Evolutionary conservation across 2,888 invertebrate species (phyloP).

Genomic region (Tortricodes alternella): DNA sequence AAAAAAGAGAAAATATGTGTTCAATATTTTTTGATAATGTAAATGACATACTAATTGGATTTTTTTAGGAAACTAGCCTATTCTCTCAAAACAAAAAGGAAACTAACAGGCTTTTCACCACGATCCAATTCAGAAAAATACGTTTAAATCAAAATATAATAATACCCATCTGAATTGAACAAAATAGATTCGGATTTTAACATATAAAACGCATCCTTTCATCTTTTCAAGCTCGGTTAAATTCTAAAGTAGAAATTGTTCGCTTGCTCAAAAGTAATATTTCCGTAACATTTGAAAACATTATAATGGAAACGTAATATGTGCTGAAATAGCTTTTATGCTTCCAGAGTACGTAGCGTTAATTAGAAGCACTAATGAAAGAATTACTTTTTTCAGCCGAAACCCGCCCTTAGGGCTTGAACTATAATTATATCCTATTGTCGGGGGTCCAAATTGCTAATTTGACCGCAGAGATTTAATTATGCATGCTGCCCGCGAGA

Average conservation of each 20-base stretch:
- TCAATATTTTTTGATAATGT: no score
- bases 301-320: constrained; percentile 49
- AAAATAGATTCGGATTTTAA: background rate
- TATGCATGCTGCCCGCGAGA: constrained; percentile 76
- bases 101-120: no score
- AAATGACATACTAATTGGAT: no score
- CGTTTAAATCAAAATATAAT: no score
- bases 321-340: constrained; percentile 54
- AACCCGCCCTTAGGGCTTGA: constrained; percentile 74
- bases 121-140: no score
- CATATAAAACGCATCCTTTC: constrained; percentile 9
- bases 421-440: constrained; percentile 78
- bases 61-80: no score
- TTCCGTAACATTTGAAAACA: constrained; percentile 37
- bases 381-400: constrained; percentile 75
- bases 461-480: constrained; percentile 81
- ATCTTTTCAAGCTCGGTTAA: constrained; percentile 1
- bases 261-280: background rate
- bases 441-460: constrained; percentile 76
- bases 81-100: no score
- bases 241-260: constrained; percentile 6
- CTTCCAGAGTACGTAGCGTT: constrained; percentile 53
- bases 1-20: no score
- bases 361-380: constrained; percentile 71
- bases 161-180: no score